These are phyloP conservation scores for Gymnocheta viridis DNA, from an alignment of 2,888 invertebrate species.

Conservation along the genomic window DNA sequence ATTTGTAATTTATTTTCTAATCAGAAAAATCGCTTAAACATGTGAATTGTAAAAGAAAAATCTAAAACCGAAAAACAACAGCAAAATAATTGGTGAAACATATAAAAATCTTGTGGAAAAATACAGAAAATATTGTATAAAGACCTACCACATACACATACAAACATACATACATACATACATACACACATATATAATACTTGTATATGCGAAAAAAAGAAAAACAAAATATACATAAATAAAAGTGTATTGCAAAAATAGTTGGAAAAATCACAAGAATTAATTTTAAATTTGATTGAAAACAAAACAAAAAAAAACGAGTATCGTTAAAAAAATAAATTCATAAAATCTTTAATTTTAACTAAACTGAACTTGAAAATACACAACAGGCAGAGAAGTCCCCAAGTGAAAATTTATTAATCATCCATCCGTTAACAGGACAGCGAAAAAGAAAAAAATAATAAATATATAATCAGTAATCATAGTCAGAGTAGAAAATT, in stretches of 20 bases:
- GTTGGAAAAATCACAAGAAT: background rate
- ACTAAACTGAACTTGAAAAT: slow-evolving; percentile 64
- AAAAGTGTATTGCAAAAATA: background rate
- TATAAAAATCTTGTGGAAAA: slow-evolving; percentile 40
- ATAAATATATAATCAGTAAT: background rate
- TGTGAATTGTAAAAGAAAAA: slow-evolving; percentile 32
- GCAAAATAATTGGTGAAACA: background rate
- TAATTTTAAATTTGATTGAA: background rate
- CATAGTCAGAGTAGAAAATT: slow-evolving; percentile 8
- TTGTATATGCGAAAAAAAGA: slow-evolving; percentile 28
- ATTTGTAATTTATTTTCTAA: slow-evolving; percentile 14
- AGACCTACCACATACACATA: slow-evolving; percentile 41
- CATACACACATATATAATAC: background rate
- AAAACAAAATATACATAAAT: slow-evolving; percentile 13
- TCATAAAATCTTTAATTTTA: background rate
- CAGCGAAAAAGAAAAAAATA: slow-evolving; percentile 1
- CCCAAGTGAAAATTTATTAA: slow-evolving; percentile 61
- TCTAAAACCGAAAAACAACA: background rate
- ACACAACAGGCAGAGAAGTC: slow-evolving; percentile 35
- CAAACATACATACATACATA: background rate
- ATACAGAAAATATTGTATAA: slow-evolving; percentile 45
- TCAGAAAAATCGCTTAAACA: slow-evolving; percentile 20
- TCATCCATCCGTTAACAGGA: slow-evolving; percentile 55
- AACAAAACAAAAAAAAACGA: background rate
- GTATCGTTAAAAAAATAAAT: slow-evolving; percentile 3